Evolutionary conservation across 2,888 invertebrate species (phyloP).

Genomic region (Polietes domitor): DNA sequence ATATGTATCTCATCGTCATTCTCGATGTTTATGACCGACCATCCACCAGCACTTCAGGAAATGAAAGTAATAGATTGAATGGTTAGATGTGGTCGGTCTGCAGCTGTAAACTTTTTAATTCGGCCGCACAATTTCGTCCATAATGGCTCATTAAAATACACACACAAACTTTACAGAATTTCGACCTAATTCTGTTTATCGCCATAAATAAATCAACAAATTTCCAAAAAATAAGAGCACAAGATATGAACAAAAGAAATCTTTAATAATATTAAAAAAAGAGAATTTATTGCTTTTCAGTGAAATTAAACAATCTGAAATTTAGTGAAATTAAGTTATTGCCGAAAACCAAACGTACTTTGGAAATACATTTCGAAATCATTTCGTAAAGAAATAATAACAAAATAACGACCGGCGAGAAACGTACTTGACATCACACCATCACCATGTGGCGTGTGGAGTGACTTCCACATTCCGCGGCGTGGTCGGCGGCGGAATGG

Average conservation of each 20-base stretch:
- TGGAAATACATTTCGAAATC: background rate
- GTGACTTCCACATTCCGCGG: no score
- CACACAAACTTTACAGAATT: background rate
- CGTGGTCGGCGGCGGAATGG: no score
- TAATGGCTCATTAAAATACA: background rate
- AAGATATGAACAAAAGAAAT: background rate
- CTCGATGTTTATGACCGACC: no score
- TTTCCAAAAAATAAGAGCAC: background rate
- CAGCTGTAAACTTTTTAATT: background rate
- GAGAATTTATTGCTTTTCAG: background rate
- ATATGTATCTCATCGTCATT: no score
- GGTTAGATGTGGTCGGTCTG: no score
- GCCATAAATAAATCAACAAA: background rate
- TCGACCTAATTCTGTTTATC: conserved; percentile 1
- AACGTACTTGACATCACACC: background rate
- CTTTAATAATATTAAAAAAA: background rate
- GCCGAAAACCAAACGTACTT: background rate
- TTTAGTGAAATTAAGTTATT: conserved; percentile 1
- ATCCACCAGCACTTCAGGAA: no score
- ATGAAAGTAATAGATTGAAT: no score
- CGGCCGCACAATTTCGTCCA: background rate
- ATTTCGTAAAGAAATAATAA: background rate
- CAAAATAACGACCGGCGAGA: background rate
- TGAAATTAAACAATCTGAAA: background rate
- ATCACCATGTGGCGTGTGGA: no score